Conservation (phyloP, 2,888 invertebrate genomes). For the Caenorhabditis becei region DNA sequence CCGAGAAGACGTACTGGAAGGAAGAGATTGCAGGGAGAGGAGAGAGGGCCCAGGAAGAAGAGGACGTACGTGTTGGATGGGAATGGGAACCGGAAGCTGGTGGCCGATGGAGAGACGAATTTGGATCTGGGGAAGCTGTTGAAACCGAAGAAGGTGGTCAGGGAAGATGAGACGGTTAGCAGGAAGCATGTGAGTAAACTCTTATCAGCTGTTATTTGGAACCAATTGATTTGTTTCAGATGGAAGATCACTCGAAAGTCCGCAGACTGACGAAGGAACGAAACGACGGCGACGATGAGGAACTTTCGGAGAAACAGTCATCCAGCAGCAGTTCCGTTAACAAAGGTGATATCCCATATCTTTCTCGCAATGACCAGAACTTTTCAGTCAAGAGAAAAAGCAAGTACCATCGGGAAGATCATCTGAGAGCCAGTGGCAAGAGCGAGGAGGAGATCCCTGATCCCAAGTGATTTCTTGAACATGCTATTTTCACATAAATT, state of each 20-base stretch:
- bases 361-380: no score
- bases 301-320: neutral
- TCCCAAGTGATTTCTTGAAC: neutral
- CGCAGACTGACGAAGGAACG: no score
- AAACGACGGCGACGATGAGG: neutral
- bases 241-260: neutral
- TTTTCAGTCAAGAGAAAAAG: no score
- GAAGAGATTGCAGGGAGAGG: constrained; percentile 9
- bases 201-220: neutral
- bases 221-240: neutral
- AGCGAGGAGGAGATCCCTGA: constrained; percentile 45
- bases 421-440: constrained; percentile 33
- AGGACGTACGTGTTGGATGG: constrained; percentile 21
- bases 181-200: constrained; percentile 30
- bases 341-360: neutral
- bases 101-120: constrained; percentile 22
- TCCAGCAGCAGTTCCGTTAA: neutral
- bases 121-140: constrained; percentile 29
- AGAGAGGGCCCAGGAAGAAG: constrained; percentile 19
- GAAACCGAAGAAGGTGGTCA: constrained; percentile 10
- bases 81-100: constrained; percentile 17
- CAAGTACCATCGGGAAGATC: constrained; percentile 27
- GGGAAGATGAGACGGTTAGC: constrained; percentile 9
- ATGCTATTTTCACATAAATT: neutral
- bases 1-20: neutral